Evolutionary conservation across 2,888 invertebrate species (phyloP).

Genomic region (Drosophila ustulata): DNA sequence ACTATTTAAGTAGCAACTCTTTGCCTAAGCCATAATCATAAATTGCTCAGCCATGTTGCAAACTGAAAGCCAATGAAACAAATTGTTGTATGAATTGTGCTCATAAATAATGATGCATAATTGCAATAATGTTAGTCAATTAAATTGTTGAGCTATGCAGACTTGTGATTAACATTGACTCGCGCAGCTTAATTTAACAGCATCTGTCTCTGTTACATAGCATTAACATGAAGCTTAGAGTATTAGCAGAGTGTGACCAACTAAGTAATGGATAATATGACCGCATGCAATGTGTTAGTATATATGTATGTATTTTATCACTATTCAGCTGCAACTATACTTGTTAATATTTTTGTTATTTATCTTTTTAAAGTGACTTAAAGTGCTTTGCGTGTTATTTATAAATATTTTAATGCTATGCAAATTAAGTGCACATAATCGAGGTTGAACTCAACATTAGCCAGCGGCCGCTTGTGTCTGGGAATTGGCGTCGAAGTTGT

Average conservation of each 20-base stretch:
- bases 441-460: conserved; percentile 6
- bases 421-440: conserved; percentile 59
- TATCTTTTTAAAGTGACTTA: not conserved
- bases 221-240: no score
- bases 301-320: not conserved
- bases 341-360: not conserved
- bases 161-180: not conserved
- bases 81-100: not conserved
- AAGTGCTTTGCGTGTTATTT: conserved; percentile 66
- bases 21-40: not conserved
- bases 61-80: not conserved
- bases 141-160: not conserved
- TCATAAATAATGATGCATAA: not conserved
- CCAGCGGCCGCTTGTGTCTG: conserved; percentile 14
- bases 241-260: no score
- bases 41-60: no score
- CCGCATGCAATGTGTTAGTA: no score
- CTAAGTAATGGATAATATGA: no score
- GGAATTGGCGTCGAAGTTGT: conserved; percentile 52
- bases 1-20: not conserved
- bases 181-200: no score
- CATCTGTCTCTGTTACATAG: no score
- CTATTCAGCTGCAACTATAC: no score
- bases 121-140: not conserved
- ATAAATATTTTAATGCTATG: conserved; percentile 74